Evolutionary conservation across 2,888 invertebrate species (phyloP), one percentile per base, ranked within the genome.

Genomic region (Hydropsyche betteni): DNA sequence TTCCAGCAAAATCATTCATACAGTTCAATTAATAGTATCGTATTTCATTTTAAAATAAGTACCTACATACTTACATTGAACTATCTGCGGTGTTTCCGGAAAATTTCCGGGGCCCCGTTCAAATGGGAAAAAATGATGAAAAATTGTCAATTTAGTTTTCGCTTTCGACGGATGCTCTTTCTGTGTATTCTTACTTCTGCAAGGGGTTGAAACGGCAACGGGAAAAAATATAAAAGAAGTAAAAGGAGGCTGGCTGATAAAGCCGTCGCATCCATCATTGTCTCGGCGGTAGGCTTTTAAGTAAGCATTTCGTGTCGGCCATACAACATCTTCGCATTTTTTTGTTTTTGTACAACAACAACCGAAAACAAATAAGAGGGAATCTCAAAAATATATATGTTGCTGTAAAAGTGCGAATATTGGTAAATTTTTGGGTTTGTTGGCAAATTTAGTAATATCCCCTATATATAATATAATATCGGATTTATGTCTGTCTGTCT

Each of bases 211-310:
- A 16, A 55, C 16, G 55, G 55, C 16, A 34, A 36, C 44, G 44
- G 10, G 34, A 64, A 64, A 64, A 33, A 24, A 61, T 24, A 61
- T 24, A 61, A 61, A 61, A 64, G 6, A 36, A 58, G 58, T 58
- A 58, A 34, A n/a, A 36, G 64, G 64, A 33, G 33, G 64, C 33
- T 55, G 14, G 12, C 50, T 72, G 75, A 77, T 77, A 77, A 77
- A 77, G 69, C 77, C 72, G 61, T 53, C 68, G 74, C 69, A 77
- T 77, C 77, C 75, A 77, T 77, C 77, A 77, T 77, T 77, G 77
- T 77, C 77, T 75, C 69, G 61, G 72, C 58, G 58, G 74, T 75
- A 75, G 73, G 77, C 77, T 77, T 77, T 77, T 77, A 77, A 77
- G 77, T 75, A 77, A 72, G 75, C 64, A 75, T 75, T 77, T 69